Evolutionary conservation across 1,140 invertebrate genomes (phyloP).

Genomic region (Pogonomyrmex californicus): DNA sequence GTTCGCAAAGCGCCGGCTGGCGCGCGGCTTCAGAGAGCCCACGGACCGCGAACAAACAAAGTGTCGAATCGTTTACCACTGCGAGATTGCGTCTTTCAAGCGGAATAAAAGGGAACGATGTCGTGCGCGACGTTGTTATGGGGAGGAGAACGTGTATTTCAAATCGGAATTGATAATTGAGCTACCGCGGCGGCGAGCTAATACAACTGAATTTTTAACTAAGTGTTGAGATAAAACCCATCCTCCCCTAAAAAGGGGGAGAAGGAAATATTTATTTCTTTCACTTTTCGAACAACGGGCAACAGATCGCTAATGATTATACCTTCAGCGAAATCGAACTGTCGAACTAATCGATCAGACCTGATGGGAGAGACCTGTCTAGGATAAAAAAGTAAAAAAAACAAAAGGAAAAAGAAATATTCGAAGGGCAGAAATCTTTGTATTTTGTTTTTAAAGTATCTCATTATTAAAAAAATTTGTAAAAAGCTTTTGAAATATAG

Average conservation of each 20-base stretch:
- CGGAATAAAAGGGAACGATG: slow-evolving; percentile 60
- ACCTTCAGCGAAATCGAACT: neutral
- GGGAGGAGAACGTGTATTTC: slow-evolving; percentile 38
- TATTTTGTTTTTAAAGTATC: too few species aligned
- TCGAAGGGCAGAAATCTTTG: too few species aligned
- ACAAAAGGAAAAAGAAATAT: neutral
- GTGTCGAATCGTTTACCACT: slow-evolving; percentile 64
- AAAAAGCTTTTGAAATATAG: neutral
- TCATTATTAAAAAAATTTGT: neutral
- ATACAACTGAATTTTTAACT: slow-evolving; percentile 41
- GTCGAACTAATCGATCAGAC: too few species aligned
- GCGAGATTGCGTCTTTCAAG: slow-evolving; percentile 60
- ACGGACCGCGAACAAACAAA: slow-evolving; percentile 51
- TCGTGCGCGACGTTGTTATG: slow-evolving; percentile 45
- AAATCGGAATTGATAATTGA: slow-evolving; percentile 63
- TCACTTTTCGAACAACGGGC: neutral
- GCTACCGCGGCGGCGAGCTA: slow-evolving; percentile 31
- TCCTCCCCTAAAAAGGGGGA: neutral
- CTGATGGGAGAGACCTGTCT: too few species aligned
- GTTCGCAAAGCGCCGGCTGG: slow-evolving; percentile 59
- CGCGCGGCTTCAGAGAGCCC: slow-evolving; percentile 48
- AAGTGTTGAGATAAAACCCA: slow-evolving; percentile 4
- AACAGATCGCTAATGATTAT: neutral
- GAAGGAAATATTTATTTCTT: neutral
- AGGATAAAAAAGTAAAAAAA: too few species aligned